Percentiles rank a stretch among this genome's conserved stretches.
Conservation (phyloP, 2,888 invertebrate species). For the Monoplex corrugatus region DNA sequence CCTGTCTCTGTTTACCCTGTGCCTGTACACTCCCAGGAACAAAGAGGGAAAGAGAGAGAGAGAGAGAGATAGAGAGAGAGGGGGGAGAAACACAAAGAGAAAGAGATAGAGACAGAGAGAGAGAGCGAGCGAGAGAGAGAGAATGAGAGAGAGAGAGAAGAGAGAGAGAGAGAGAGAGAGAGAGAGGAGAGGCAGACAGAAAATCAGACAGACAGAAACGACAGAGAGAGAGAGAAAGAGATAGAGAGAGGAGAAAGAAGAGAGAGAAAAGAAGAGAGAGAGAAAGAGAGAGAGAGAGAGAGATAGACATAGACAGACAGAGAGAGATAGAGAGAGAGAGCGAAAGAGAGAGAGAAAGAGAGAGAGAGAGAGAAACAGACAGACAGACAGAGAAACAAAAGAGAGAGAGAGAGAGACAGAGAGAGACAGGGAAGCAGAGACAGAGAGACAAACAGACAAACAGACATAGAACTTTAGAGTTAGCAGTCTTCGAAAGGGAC, state of each 20-base stretch:
- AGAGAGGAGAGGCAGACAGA: not conserved
- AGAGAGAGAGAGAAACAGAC: no score
- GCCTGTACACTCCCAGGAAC: no score
- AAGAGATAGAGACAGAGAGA: no score
- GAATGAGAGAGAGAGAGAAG: no score
- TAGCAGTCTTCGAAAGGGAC: no score
- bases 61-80: slow-evolving; percentile 42
- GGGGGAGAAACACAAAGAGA: slow-evolving; percentile 12
- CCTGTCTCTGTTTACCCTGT: no score
- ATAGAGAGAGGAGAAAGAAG: not conserved
- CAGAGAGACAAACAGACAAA: slow-evolving; percentile 10
- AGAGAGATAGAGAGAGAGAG: no score
- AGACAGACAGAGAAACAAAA: no score
- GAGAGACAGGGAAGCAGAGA: slow-evolving; percentile 12
- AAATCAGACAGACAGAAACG: no score
- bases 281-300: not conserved
- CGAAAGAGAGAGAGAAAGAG: no score
- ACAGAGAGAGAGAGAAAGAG: slow-evolving; percentile 42
- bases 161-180: slow-evolving; percentile 33
- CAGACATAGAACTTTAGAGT: slow-evolving; percentile 13
- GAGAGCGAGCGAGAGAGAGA: not conserved
- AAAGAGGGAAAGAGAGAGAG: slow-evolving; percentile 46
- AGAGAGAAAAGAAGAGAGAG: not conserved
- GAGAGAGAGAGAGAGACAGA: no score
- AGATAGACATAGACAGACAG: not conserved